These are phyloP conservation scores for Drosophila longiperda DNA, from an alignment of 2,888 invertebrate genomes.

Conservation along the genomic window DNA sequence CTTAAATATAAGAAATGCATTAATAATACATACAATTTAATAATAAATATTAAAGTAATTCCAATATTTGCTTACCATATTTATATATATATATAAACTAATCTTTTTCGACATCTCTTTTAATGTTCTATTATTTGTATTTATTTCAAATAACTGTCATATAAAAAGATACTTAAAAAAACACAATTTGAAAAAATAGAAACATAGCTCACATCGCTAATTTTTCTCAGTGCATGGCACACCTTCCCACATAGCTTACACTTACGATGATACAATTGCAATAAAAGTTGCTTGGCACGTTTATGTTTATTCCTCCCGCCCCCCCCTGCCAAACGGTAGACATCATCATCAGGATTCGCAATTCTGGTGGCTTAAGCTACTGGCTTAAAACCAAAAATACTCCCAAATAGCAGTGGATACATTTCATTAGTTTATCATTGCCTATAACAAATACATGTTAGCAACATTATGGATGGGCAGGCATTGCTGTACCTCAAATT, in stretches of 20 bases:
- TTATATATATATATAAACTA: no score
- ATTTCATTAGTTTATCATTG: constrained; percentile 58
- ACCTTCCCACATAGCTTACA: constrained; percentile 30
- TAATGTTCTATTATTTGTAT: background rate
- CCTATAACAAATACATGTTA: background rate
- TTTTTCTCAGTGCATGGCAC: constrained; percentile 28
- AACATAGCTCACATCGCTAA: background rate
- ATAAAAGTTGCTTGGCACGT: constrained; percentile 73
- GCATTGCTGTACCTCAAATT: constrained; percentile 9
- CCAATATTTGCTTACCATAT: no score
- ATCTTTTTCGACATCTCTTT: no score
- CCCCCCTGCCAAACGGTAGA: constrained; percentile 7
- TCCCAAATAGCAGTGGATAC: constrained; percentile 32
- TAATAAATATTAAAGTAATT: no score
- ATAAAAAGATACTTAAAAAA: background rate
- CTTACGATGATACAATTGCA: constrained; percentile 30
- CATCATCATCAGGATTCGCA: constrained; percentile 50
- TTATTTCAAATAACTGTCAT: background rate
- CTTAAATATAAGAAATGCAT: no score
- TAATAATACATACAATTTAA: no score
- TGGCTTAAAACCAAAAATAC: constrained; percentile 3
- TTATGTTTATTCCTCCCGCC: constrained; percentile 52
- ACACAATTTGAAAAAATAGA: background rate
- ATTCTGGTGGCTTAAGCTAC: constrained; percentile 28
- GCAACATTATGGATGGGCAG: constrained; percentile 45